A percentile compares a stretch with the other conserved stretches of the same genome.
Conservation (phyloP, 2,113 vertebrate genomes). For the Nibea coibor region DNA sequence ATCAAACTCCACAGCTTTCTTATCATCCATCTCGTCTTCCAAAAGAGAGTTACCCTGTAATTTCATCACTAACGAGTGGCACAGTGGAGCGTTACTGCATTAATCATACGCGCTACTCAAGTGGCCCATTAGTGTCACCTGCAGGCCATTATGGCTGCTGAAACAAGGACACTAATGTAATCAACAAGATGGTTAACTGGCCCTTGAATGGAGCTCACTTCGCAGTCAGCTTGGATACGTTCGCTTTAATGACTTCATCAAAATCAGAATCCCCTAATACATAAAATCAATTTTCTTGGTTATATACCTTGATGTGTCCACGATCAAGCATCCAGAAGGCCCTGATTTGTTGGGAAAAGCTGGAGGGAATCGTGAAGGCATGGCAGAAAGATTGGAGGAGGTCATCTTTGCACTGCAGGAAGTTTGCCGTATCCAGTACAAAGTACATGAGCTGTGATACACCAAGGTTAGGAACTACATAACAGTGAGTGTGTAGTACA, state of each 20-base stretch:
- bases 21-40: neutral
- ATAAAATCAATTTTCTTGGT: neutral
- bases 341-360: constrained; percentile 67
- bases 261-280: neutral
- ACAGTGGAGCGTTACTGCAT: constrained; percentile 21
- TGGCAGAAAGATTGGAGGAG: constrained; percentile 74
- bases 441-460: constrained; percentile 77
- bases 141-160: constrained; percentile 20
- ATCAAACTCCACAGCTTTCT: neutral
- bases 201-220: neutral
- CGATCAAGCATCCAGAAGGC: constrained; percentile 77
- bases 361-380: constrained; percentile 65
- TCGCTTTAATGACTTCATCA: constrained; percentile 1
- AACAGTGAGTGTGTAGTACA: neutral
- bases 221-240: neutral
- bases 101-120: constrained; percentile 8
- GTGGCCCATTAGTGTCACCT: constrained; percentile 50
- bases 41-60: neutral
- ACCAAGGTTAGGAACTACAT: constrained; percentile 50
- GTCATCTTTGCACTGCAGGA: constrained; percentile 71
- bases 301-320: constrained; percentile 60
- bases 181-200: constrained; percentile 37
- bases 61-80: neutral
- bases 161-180: constrained; percentile 38
- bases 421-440: constrained; percentile 71